A percentile compares a stretch with the other conserved stretches of the same genome.
Evolutionary conservation across 2,113 vertebrate species (phyloP).

Genomic region (Solenodon paradoxus): DNA sequence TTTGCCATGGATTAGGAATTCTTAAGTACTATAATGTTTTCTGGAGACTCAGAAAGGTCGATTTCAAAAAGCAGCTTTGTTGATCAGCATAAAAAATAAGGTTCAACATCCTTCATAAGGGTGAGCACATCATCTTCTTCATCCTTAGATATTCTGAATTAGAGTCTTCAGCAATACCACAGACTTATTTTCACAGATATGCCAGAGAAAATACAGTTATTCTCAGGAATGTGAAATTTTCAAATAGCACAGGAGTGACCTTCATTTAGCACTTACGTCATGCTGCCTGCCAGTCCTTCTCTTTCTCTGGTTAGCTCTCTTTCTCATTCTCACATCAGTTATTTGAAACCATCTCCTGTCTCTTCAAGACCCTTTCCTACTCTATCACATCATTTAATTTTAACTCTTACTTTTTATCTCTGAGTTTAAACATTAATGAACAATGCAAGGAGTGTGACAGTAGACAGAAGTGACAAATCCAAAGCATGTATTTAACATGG

Average conservation of each 20-base stretch:
- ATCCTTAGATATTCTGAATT: neutral
- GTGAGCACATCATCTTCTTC: neutral
- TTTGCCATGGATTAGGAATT: slow-evolving; percentile 34
- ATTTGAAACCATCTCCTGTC: neutral
- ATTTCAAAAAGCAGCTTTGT: slow-evolving; percentile 1
- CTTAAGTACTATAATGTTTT: slow-evolving; percentile 25
- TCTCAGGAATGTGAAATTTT: neutral
- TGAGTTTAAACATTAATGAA: neutral
- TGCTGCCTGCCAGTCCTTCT: neutral
- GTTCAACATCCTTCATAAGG: neutral
- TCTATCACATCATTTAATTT: neutral
- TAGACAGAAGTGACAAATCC: neutral
- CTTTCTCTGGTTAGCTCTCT: neutral
- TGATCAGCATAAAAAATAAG: neutral
- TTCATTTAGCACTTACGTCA: neutral
- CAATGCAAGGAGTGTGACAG: neutral
- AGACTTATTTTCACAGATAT: neutral
- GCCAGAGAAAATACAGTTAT: neutral
- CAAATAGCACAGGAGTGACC: neutral
- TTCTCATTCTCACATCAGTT: neutral
- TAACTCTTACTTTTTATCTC: neutral
- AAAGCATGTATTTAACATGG: neutral
- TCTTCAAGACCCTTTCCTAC: neutral
- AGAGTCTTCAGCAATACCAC: neutral
- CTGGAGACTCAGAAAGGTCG: slow-evolving; percentile 33